phyloP scores from a whole-genome alignment of 2,797 vertebrate genomes.

The Arctocebus calabarensis region DNA sequence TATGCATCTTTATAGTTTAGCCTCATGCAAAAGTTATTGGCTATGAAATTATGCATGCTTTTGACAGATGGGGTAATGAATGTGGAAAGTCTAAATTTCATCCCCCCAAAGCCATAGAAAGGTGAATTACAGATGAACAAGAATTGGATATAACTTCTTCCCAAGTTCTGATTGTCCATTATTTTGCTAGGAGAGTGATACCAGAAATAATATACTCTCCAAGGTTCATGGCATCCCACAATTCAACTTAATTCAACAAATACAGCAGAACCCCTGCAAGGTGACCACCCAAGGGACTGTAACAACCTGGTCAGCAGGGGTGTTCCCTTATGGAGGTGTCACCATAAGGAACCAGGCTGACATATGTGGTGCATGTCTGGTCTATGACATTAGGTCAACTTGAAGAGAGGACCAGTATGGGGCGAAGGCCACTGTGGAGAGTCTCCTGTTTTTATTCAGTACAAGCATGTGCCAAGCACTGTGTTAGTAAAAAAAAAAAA shows the following conservation, averaged over 20 bases:
- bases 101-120: neutral
- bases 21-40: constrained; percentile 23
- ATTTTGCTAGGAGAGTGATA: neutral
- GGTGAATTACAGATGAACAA: constrained; percentile 22
- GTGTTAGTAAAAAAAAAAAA: neutral
- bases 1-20: constrained; percentile 11
- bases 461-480: neutral
- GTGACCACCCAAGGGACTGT: too few species aligned
- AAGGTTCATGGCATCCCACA: neutral
- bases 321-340: too few species aligned
- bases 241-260: neutral
- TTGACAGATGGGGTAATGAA: neutral
- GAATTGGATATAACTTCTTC: constrained; percentile 28
- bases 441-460: neutral
- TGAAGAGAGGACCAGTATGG: too few species aligned
- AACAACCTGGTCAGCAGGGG: too few species aligned
- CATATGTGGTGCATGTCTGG: too few species aligned
- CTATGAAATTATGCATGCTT: constrained; percentile 6
- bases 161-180: neutral
- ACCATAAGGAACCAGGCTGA: too few species aligned
- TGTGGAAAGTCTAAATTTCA: neutral
- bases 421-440: too few species aligned
- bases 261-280: neutral
- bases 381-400: too few species aligned
- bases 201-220: neutral